These are phyloP conservation scores for Drosophila ironensis DNA, from an alignment of 1,140 invertebrate species.

Conservation along the genomic window DNA sequence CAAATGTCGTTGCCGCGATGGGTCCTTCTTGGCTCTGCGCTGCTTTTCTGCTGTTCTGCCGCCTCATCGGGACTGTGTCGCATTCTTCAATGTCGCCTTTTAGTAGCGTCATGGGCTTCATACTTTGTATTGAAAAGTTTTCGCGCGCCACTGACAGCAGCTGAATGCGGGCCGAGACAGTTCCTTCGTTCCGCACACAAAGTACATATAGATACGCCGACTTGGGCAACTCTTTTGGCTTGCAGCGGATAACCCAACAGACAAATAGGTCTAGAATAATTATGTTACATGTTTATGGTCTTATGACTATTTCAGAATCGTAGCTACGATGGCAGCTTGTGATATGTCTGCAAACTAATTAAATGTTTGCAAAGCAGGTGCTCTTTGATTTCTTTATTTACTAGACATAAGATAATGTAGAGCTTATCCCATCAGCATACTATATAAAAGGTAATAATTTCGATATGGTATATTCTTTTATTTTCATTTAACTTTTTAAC, in stretches of 20 bases:
- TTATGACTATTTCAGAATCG: too few species aligned
- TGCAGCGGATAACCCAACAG: slow-evolving; percentile 6
- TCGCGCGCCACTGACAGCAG: slow-evolving; percentile 40
- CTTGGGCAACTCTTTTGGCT: slow-evolving; percentile 20
- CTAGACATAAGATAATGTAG: too few species aligned
- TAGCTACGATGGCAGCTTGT: too few species aligned
- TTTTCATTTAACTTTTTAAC: not conserved
- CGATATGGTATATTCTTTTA: not conserved
- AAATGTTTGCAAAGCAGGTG: too few species aligned
- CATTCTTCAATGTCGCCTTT: slow-evolving; percentile 68
- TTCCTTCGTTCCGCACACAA: slow-evolving; percentile 20
- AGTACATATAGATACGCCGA: not conserved
- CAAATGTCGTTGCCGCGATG: slow-evolving; percentile 31
- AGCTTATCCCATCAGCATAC: slow-evolving; percentile 9
- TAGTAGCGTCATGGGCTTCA: slow-evolving; percentile 62
- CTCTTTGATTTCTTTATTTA: too few species aligned
- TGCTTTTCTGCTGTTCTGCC: slow-evolving; percentile 5
- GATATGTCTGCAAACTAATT: too few species aligned
- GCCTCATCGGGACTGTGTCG: slow-evolving; percentile 45
- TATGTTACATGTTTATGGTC: too few species aligned
- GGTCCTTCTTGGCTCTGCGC: slow-evolving; percentile 15
- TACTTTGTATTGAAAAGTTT: slow-evolving; percentile 73
- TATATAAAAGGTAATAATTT: not conserved
- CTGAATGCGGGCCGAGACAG: slow-evolving; percentile 19
- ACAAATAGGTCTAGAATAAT: too few species aligned